Conservation (phyloP, 1,140 invertebrate species). For the Monomorium pharaonis region DNA sequence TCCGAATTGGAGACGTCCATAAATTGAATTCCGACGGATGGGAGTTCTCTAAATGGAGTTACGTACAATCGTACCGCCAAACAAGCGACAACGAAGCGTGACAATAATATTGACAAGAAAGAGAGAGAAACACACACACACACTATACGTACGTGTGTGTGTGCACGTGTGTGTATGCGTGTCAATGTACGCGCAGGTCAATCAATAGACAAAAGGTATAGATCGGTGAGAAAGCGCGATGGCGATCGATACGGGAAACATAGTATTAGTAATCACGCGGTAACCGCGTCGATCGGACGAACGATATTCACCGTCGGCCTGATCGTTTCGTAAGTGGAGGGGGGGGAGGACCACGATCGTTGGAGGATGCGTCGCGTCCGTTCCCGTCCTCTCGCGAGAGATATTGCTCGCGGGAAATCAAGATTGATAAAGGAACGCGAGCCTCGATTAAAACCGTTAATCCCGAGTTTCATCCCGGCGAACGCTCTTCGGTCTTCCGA, state of each 20-base stretch:
- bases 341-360: no score
- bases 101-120: constrained; percentile 27
- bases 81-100: not conserved
- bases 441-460: constrained; percentile 2
- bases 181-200: not conserved
- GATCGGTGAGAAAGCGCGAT: not conserved
- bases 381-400: not conserved
- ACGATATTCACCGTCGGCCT: not conserved
- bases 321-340: not conserved
- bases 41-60: constrained; percentile 16
- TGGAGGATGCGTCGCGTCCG: not conserved
- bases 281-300: not conserved
- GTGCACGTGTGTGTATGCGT: not conserved
- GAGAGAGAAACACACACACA: not conserved
- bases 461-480: not conserved
- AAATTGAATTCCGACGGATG: constrained; percentile 16
- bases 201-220: constrained; percentile 7
- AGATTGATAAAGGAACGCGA: not conserved
- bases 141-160: no score
- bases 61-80: constrained; percentile 19
- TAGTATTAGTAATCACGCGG: not conserved
- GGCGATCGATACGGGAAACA: not conserved
- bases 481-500: not conserved
- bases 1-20: constrained; percentile 14
- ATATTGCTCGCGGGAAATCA: constrained; percentile 8